phyloP scores from a whole-genome alignment of 2,797 vertebrate genomes.

The Meda fulgida region DNA sequence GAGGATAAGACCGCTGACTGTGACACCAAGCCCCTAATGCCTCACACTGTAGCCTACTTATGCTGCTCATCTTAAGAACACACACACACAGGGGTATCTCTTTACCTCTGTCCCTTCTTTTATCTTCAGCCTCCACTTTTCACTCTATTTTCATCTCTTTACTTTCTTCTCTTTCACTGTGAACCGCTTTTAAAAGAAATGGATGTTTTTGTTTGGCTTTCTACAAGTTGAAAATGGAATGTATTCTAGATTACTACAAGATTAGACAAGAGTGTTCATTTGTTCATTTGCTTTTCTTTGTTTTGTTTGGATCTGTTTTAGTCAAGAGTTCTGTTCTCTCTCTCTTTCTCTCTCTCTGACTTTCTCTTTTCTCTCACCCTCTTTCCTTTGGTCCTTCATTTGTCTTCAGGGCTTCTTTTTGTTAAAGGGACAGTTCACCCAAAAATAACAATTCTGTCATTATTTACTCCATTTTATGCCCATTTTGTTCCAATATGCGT shows the following conservation, averaged over 20 bases:
- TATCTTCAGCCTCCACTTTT: constrained; percentile 12
- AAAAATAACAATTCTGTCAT: background rate
- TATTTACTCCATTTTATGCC: background rate
- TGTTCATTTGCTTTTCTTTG: constrained; percentile 43
- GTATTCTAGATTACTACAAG: constrained; percentile 24
- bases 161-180: constrained; percentile 17
- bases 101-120: constrained; percentile 22
- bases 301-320: constrained; percentile 21
- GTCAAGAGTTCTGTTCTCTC: background rate
- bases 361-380: no score
- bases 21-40: constrained; percentile 28
- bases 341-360: background rate
- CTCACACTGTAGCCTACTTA: constrained; percentile 35
- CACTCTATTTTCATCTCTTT: constrained; percentile 29
- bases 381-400: background rate
- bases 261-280: constrained; percentile 29
- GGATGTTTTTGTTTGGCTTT: constrained; percentile 33
- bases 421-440: background rate
- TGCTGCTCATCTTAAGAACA: constrained; percentile 39
- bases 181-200: constrained; percentile 10
- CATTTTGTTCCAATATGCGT: background rate
- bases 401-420: background rate
- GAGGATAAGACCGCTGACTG: constrained; percentile 23
- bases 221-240: constrained; percentile 23
- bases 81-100: constrained; percentile 49